Evolutionary conservation across 1,140 invertebrate species (phyloP), one percentile per base, ranked within the genome.

Genomic region (Lepidurus arcticus): DNA sequence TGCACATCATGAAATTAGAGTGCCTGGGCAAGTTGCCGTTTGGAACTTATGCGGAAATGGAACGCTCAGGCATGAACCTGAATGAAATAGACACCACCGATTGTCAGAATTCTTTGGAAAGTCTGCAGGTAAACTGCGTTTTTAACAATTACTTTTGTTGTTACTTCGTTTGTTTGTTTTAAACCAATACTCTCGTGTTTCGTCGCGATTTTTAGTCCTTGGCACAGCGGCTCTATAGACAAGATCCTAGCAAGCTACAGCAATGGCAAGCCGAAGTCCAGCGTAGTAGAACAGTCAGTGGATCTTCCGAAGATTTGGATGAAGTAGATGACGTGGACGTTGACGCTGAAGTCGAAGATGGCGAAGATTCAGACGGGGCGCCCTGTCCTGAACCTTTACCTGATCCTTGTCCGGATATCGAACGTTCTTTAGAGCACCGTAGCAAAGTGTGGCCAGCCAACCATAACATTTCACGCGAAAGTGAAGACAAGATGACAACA

Each of bases 1-100:
- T 95, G 90, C 97, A 99, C 84, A 96, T 98, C 34, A 95, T 96
- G 91, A 92, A 94, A 82, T 87, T 98, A 65, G 96, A 98, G 85
- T 95, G 93, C 85, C 85, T 96, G 43, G 87, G 90, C 73, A 98
- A 98, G 86, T 85, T 99, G 79, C 96, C 96, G 0, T 96, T 96
- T 83, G 96, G 96, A n/a, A 94, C 95, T 43, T 98, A 95, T 84
- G 95, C 95, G 42, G 95, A 97, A 86, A 92, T 98, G 83, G 96
- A 98, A 85, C 88, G 94, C 42, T 93, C 92, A 24, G 93, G 94
- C 65, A 89, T 95, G 73, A 94, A 94, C 85, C 88, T 96, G 79
- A 96, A 94, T 80, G 95, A 96, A 85, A 97, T 96, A 82, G 94
- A 96, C 84, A 96, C 94, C 3, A 93, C 93, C 34, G 95, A 97